A percentile compares a stretch with the other conserved stretches of the same genome.
Conservation (phyloP, 2,797 vertebrate genomes). For the Galaxias olidus region DNA sequence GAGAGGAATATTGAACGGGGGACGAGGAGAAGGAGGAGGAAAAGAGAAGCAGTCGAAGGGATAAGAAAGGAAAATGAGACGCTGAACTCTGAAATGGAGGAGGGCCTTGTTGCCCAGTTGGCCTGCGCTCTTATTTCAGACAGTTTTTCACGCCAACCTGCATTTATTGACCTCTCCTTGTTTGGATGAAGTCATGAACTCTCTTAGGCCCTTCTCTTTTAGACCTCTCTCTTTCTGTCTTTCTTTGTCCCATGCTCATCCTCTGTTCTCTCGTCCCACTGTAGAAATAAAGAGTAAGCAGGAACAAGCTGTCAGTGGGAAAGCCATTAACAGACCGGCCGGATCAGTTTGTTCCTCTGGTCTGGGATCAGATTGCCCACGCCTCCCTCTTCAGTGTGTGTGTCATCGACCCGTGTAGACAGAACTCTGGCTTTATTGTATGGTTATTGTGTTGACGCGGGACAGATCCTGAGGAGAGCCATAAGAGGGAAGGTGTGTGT, state of each 20-base stretch:
- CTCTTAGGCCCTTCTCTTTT: conserved; percentile 6
- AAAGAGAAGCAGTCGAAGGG: neutral
- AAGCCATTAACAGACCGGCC: conserved; percentile 17
- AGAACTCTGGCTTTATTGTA: too few relatives aligned
- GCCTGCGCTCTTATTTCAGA: conserved; percentile 19
- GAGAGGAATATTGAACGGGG: neutral
- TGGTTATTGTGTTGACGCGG: too few relatives aligned
- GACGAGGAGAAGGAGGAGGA: neutral
- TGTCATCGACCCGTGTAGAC: too few relatives aligned
- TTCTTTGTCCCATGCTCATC: conserved; percentile 31
- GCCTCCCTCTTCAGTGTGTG: too few relatives aligned
- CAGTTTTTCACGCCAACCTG: conserved; percentile 38
- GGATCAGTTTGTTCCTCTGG: too few relatives aligned
- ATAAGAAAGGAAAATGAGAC: neutral
- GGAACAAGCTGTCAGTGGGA: conserved; percentile 8
- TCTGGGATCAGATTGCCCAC: too few relatives aligned
- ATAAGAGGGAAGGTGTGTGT: too few relatives aligned
- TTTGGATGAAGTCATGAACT: conserved; percentile 29
- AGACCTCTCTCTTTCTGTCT: conserved; percentile 6
- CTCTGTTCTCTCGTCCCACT: conserved; percentile 15
- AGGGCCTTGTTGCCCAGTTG: conserved; percentile 25
- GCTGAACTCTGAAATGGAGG: conserved; percentile 33
- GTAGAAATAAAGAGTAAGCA: conserved; percentile 43
- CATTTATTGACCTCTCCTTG: conserved; percentile 57
- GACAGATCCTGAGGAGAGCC: too few relatives aligned